These are phyloP conservation scores for Perca schrenkii DNA, from an alignment of 2,113 vertebrate genomes.

Conservation along the genomic window DNA sequence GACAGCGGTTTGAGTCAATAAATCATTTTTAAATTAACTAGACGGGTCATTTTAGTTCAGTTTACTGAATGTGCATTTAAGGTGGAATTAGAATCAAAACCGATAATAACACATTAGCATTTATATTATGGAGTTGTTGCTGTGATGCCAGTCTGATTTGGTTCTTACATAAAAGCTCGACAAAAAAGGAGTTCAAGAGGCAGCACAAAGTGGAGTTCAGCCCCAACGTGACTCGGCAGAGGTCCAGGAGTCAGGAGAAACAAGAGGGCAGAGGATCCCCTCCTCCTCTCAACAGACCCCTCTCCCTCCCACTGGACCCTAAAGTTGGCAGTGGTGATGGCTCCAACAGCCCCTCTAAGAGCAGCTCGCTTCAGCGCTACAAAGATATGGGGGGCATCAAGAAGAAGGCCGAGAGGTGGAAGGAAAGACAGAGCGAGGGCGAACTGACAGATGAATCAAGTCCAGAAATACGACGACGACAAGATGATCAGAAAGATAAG, in stretches of 20 bases:
- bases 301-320: constrained; percentile 63
- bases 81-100: neutral
- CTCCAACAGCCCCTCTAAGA: constrained; percentile 64
- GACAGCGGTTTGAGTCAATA: neutral
- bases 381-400: constrained; percentile 81
- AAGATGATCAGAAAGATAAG: neutral
- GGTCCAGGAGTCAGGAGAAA: constrained; percentile 39
- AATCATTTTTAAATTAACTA: no score
- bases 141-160: constrained; percentile 14
- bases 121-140: neutral
- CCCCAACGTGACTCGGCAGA: constrained; percentile 77
- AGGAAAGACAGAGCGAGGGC: constrained; percentile 79
- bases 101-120: neutral
- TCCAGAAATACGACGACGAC: constrained; percentile 34
- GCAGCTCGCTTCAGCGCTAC: constrained; percentile 86
- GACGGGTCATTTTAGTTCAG: neutral
- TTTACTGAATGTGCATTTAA: neutral
- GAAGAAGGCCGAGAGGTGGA: constrained; percentile 89
- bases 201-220: constrained; percentile 87
- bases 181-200: constrained; percentile 83
- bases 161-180: constrained; percentile 31
- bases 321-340: constrained; percentile 24
- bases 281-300: constrained; percentile 43
- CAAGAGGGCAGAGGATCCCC: constrained; percentile 46
- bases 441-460: constrained; percentile 60